These are phyloP conservation scores for Agapornis canus DNA, from an alignment of 2,797 vertebrate species.

Conservation along the genomic window DNA sequence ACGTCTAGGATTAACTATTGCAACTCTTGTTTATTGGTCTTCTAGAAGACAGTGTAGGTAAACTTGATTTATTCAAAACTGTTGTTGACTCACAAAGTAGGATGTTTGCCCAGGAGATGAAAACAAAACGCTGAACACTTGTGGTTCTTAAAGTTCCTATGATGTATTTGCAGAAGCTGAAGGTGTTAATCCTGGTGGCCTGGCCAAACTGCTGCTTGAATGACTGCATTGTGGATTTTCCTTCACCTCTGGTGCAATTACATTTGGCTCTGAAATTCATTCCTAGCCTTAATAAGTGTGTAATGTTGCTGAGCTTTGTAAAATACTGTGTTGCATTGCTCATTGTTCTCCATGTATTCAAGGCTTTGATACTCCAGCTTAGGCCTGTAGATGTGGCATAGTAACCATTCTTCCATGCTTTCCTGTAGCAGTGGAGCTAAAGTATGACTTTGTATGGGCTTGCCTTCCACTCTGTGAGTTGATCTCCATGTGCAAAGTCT, in stretches of 20 bases:
- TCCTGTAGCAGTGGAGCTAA: neutral
- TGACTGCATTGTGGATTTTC: neutral
- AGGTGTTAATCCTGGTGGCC: neutral
- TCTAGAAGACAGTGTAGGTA: neutral
- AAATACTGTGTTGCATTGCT: neutral
- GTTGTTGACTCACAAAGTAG: neutral
- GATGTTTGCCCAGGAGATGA: neutral
- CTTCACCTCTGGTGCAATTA: neutral
- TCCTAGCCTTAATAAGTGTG: neutral
- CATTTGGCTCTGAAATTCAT: neutral
- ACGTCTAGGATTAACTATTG: neutral
- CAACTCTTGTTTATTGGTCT: neutral
- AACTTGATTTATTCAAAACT: neutral
- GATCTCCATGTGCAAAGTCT: neutral
- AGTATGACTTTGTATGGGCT: neutral
- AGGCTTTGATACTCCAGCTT: neutral
- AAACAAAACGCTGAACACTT: neutral
- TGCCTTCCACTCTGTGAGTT: neutral
- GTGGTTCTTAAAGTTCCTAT: neutral
- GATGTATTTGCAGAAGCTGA: neutral
- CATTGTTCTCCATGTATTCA: accelerated
- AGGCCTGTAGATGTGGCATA: neutral
- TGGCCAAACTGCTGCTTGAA: neutral
- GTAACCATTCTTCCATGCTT: neutral
- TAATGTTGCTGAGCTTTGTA: neutral